phyloP scores from a whole-genome alignment of 2,113 vertebrate species.

The Rhegmatorhina hoffmannsi region DNA sequence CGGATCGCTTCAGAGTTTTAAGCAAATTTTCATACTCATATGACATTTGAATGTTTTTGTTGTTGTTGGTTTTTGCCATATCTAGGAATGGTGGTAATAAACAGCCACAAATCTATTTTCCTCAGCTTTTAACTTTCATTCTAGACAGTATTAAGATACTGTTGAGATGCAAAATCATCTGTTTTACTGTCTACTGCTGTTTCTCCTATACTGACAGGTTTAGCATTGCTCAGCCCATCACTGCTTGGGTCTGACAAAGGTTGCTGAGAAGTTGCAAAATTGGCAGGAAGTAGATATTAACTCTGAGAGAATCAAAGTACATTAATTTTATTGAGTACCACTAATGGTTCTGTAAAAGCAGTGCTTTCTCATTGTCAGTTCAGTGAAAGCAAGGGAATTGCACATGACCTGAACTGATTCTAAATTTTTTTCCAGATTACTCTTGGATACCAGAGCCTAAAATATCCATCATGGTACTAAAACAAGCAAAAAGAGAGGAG shows the following conservation, averaged over 20 bases:
- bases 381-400: background rate
- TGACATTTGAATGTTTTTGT: background rate
- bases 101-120: background rate
- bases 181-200: background rate
- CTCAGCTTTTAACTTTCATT: background rate
- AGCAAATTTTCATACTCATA: background rate
- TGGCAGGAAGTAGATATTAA: background rate
- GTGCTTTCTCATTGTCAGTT: background rate
- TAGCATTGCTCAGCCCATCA: background rate
- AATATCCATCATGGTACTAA: background rate
- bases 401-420: background rate
- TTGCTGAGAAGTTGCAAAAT: background rate
- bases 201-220: background rate
- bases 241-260: background rate
- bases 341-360: constrained; percentile 21
- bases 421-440: background rate
- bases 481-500: background rate
- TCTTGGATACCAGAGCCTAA: accelerated
- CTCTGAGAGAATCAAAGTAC: background rate
- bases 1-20: background rate
- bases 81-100: background rate
- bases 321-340: background rate
- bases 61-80: background rate
- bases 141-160: background rate
- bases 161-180: background rate